phyloP scores from a whole-genome alignment of 2,113 vertebrate species.

The Delphinapterus leucas region DNA sequence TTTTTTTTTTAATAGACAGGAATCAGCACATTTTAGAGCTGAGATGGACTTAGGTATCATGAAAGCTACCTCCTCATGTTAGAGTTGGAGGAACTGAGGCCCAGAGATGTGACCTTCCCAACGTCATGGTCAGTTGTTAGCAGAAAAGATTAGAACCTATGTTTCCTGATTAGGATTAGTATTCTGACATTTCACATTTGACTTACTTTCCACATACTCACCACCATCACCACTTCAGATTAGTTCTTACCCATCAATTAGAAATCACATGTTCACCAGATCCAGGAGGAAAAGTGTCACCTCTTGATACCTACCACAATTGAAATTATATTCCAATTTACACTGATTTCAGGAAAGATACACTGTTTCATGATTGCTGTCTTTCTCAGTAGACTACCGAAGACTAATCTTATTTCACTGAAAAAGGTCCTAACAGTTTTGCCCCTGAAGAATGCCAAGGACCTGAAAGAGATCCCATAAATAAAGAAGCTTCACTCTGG shows the following conservation, averaged over 20 bases:
- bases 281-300: neutral
- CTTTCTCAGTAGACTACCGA: neutral
- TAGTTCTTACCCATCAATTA: neutral
- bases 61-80: neutral
- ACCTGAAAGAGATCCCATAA: neutral
- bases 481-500: neutral
- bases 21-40: neutral
- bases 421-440: neutral
- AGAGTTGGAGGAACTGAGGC: conserved; percentile 4
- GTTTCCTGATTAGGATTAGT: conserved; percentile 4
- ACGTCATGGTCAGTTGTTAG: neutral
- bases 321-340: neutral
- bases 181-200: neutral
- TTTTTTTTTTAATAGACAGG: neutral
- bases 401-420: neutral
- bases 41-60: neutral
- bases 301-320: neutral
- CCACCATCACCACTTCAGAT: neutral
- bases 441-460: neutral
- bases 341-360: neutral
- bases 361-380: neutral
- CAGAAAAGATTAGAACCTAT: neutral
- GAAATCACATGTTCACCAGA: neutral
- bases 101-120: neutral
- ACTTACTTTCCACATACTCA: neutral